Base-by-base conservation (phyloP, 2,888 invertebrate genomes). In the Lutraria lutraria region DNA sequence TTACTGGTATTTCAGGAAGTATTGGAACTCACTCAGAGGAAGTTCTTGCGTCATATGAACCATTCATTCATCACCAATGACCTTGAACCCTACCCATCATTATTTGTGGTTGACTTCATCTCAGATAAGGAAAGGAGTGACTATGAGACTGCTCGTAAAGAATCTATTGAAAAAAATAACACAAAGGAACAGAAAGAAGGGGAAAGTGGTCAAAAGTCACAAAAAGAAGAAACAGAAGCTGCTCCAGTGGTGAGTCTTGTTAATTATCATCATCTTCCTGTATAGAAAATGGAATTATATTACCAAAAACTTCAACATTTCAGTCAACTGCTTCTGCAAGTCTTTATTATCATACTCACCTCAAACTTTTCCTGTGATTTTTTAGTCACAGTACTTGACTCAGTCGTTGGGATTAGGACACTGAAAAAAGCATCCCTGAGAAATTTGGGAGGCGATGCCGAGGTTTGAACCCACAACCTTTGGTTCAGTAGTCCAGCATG, bases 11-110 rank as follows among this genome's bases (percentile, higher is more conserved):
- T 72, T 72, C 94, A 96, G 96, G 96, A 96, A 91, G 93, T 95
- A 0, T 88, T 95, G 25, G 96, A 96, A 88, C 90, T 96, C 76
- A 94, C 96, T 13, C 96, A 96, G 92, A 91, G 96, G 54, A 96
- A 96, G 89, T 95, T 96, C 88, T 92, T 96, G 25, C 94, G 96
- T 19, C 96, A 95, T 87, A 85, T 96, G 29, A 88, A 91, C 0
- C 86, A 89, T n/a, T 95, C 94, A 82, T 91, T 93, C 21, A 94
- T 94, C 15, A 87, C 93, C 12, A 92, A 93, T 84, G 94, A 94
- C 63, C 90, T 90, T n/a, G 94, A 90, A 34, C 92, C 94, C 0
- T 96, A 94, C 84, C 96, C 96, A 12, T 90, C 94, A 15, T 93
- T 96, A 19, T 89, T 95, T 31, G 88, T 95, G 29, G 89, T 96